Conservation (phyloP, 2,113 vertebrate genomes). For the Chrysochloris asiatica region DNA sequence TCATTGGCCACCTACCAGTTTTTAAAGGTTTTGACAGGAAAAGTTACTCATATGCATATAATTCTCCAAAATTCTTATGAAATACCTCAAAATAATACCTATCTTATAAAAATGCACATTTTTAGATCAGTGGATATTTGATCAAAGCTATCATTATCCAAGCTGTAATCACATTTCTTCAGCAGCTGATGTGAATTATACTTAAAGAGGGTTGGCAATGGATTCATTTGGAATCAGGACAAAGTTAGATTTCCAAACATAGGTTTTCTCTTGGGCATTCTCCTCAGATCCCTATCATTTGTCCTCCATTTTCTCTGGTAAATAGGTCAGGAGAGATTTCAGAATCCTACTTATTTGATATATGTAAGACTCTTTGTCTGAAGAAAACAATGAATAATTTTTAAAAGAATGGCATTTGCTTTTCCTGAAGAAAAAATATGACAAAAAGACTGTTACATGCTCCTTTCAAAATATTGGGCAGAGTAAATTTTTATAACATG, state of each 20-base stretch:
- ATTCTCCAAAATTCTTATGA: not conserved
- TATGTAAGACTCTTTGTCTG: not conserved
- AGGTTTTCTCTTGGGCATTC: not conserved
- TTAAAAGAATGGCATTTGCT: not conserved
- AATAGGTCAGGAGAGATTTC: not conserved
- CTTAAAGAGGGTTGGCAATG: constrained; percentile 41
- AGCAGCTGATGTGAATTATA: constrained; percentile 37
- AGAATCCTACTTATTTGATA: not conserved
- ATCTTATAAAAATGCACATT: not conserved
- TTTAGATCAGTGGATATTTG: constrained; percentile 11
- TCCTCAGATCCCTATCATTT: constrained; percentile 16
- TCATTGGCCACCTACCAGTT: not conserved
- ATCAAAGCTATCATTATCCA: not conserved
- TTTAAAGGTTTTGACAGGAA: not conserved
- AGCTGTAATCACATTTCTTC: constrained; percentile 35
- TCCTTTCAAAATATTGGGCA: not conserved
- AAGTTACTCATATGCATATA: not conserved
- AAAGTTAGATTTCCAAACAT: constrained; percentile 1
- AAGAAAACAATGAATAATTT: not conserved
- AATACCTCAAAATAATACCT: constrained; percentile 32
- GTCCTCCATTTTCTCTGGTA: not conserved
- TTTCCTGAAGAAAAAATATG: not conserved
- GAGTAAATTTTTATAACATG: not conserved
- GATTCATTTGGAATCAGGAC: not conserved
- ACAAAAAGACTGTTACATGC: not conserved